These are phyloP conservation scores for Ypsolopha scabrella DNA, from an alignment of 2,888 invertebrate genomes.

Conservation along the genomic window DNA sequence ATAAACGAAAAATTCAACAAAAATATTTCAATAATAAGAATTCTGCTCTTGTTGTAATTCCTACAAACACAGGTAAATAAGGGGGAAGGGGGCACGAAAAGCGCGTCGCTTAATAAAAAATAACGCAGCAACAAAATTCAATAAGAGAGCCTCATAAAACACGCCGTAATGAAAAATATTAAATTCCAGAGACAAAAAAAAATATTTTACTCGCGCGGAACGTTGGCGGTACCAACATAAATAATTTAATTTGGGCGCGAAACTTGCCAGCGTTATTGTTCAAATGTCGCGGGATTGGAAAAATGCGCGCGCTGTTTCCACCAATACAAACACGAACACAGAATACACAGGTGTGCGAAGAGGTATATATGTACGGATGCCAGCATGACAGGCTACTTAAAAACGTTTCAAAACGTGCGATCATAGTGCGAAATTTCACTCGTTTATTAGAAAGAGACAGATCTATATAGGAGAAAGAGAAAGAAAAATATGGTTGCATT, in stretches of 20 bases:
- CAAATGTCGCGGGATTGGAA: conserved; percentile 1
- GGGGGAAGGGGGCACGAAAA: not conserved
- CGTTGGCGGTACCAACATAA: conserved; percentile 27
- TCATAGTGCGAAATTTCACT: no score
- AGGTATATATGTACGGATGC: not conserved
- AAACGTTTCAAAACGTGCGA: no score
- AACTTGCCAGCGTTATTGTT: conserved; percentile 16
- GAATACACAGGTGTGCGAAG: not conserved
- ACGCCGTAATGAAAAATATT: conserved; percentile 58
- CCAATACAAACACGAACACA: not conserved
- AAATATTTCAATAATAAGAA: no score
- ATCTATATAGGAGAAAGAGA: no score
- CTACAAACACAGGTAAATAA: not conserved
- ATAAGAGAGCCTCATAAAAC: conserved; percentile 52
- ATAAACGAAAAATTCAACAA: no score
- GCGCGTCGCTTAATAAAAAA: conserved; percentile 45
- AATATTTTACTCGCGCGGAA: conserved; percentile 31
- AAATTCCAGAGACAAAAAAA: conserved; percentile 56
- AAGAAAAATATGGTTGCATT: no score
- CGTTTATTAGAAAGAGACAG: no score
- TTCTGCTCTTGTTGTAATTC: not conserved
- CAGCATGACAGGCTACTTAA: not conserved
- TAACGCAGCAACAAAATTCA: conserved; percentile 52
- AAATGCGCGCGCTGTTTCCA: not conserved
- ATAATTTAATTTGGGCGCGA: conserved; percentile 44